Percentiles rank a stretch among this genome's conserved stretches.
These are phyloP conservation scores for Wasmannia auropunctata DNA, from an alignment of 1,140 invertebrate species.

Conservation along the genomic window DNA sequence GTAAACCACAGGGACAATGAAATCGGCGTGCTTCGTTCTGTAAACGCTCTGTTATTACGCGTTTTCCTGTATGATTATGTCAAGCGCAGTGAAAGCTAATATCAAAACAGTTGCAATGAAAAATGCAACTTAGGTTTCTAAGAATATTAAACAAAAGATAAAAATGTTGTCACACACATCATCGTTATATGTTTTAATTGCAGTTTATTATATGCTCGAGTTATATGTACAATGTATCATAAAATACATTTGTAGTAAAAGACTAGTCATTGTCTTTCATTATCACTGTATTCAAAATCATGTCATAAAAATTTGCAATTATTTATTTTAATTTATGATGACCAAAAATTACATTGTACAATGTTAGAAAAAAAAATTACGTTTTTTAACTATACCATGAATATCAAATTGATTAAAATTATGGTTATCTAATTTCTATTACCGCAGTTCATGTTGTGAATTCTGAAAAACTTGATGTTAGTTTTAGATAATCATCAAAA, in stretches of 20 bases:
- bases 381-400: too few species aligned
- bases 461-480: neutral
- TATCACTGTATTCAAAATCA: neutral
- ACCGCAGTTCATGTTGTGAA: neutral
- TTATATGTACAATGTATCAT: neutral
- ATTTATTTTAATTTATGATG: neutral
- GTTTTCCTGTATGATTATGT: conserved; percentile 75
- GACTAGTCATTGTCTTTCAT: neutral
- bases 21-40: conserved; percentile 74
- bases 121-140: neutral
- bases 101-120: conserved; percentile 7
- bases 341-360: too few species aligned
- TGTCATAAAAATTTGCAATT: neutral
- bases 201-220: neutral
- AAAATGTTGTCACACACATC: neutral
- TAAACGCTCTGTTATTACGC: conserved; percentile 80
- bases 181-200: neutral
- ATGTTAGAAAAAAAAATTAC: neutral
- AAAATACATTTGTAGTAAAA: neutral
- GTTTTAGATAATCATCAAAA: neutral
- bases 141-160: neutral
- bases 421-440: neutral
- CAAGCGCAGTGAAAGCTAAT: conserved; percentile 48
- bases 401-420: neutral
- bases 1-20: conserved; percentile 80